phyloP scores from a whole-genome alignment of 2,888 invertebrate genomes.

The Aleiodes testaceus region DNA sequence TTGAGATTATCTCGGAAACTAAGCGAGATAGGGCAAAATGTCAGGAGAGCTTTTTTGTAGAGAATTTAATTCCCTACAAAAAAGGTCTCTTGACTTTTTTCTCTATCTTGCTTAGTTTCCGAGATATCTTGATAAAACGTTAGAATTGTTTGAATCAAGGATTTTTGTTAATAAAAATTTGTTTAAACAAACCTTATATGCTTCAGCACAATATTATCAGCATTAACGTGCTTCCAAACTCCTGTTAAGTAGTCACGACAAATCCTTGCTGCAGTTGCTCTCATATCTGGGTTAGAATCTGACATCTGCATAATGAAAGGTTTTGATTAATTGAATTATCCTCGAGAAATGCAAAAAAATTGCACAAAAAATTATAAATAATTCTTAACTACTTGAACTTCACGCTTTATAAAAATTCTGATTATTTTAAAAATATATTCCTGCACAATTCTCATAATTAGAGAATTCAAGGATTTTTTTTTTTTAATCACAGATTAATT shows the following conservation, averaged over 20 bases:
- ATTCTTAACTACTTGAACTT: neutral
- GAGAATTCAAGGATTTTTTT: no score
- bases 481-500: no score
- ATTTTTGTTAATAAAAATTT: neutral
- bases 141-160: neutral
- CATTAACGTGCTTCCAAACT: slow-evolving; percentile 89
- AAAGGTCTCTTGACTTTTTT: no score
- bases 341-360: neutral
- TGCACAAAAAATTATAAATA: neutral
- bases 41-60: no score
- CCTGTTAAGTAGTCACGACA: slow-evolving; percentile 93
- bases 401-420: no score
- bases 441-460: no score
- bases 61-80: slow-evolving; percentile 22
- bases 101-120: no score
- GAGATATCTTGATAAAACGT: no score
- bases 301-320: slow-evolving; percentile 75
- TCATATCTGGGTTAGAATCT: slow-evolving; percentile 83
- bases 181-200: slow-evolving; percentile 83
- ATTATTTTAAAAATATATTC: no score
- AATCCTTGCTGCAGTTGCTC: slow-evolving; percentile 87
- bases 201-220: slow-evolving; percentile 85
- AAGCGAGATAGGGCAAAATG: no score
- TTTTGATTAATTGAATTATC: neutral
- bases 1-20: no score